Percentiles rank a stretch among this genome's conserved stretches.
Evolutionary conservation across 1,140 invertebrate species (phyloP).

Genomic region (Monochamus saltuarius): DNA sequence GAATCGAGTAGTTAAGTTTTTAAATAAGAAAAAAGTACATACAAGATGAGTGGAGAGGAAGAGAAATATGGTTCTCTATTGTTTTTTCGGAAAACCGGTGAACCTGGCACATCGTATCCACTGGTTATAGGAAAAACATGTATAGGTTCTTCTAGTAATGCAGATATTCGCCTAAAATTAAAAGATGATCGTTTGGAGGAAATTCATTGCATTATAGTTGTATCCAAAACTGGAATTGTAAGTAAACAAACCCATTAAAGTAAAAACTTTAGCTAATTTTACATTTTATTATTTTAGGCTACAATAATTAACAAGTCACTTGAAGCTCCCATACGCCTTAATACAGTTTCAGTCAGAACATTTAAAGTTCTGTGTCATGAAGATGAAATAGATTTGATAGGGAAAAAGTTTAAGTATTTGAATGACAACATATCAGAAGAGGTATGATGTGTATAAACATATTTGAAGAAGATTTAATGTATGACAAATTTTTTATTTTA

Average conservation of each 20-base stretch:
- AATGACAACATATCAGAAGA: conserved; percentile 7
- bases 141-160: conserved; percentile 12
- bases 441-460: neutral
- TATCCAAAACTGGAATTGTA: conserved; percentile 20
- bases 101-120: neutral
- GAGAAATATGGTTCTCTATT: conserved; percentile 10
- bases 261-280: neutral
- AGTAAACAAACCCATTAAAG: conserved; percentile 7
- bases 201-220: conserved; percentile 18
- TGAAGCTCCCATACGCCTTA: conserved; percentile 6
- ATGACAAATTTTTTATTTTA: neutral
- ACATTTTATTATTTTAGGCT: conserved; percentile 12
- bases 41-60: neutral
- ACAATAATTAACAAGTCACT: conserved; percentile 17
- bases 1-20: neutral
- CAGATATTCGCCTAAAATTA: conserved; percentile 23
- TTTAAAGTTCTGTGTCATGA: conserved; percentile 10
- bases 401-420: conserved; percentile 22
- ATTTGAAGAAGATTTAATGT: neutral
- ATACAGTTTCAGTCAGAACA: conserved; percentile 5
- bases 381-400: conserved; percentile 17
- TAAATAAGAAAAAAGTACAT: conserved; percentile 1
- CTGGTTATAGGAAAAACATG: conserved; percentile 17
- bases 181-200: conserved; percentile 11
- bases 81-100: conserved; percentile 22